phyloP scores from a whole-genome alignment of 2,797 vertebrate genomes.

The Poecilia picta region DNA sequence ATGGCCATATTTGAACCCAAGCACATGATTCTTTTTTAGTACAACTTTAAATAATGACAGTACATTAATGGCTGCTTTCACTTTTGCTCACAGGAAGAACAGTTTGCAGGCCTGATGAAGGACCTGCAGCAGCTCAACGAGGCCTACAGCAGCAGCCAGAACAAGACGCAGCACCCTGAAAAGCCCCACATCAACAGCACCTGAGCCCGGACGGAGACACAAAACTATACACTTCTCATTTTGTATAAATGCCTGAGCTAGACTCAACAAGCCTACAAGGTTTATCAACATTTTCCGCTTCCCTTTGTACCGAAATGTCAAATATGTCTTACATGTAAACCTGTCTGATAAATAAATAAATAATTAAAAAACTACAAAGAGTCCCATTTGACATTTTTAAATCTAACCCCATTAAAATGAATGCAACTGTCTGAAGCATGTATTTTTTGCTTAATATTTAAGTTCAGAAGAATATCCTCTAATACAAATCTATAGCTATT shows the following conservation, averaged over 20 bases:
- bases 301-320: constrained; percentile 5
- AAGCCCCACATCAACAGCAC: constrained; percentile 53
- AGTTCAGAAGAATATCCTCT: background rate
- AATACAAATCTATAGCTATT: background rate
- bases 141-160: constrained; percentile 39
- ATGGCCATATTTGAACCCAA: background rate
- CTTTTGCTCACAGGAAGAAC: constrained; percentile 78
- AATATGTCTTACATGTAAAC: constrained; percentile 16
- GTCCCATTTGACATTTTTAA: background rate
- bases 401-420: background rate
- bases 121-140: constrained; percentile 69
- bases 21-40: background rate
- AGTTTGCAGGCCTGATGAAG: constrained; percentile 77
- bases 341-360: constrained; percentile 9
- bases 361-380: constrained; percentile 26
- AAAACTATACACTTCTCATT: background rate
- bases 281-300: constrained; percentile 24
- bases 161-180: constrained; percentile 47
- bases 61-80: constrained; percentile 1
- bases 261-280: background rate
- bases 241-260: constrained; percentile 16
- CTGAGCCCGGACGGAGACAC: constrained; percentile 35
- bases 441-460: background rate
- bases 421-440: background rate
- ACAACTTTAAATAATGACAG: background rate